Base-by-base conservation (phyloP, 1,140 invertebrate species). In the Philotrypesis tridentata region DNA sequence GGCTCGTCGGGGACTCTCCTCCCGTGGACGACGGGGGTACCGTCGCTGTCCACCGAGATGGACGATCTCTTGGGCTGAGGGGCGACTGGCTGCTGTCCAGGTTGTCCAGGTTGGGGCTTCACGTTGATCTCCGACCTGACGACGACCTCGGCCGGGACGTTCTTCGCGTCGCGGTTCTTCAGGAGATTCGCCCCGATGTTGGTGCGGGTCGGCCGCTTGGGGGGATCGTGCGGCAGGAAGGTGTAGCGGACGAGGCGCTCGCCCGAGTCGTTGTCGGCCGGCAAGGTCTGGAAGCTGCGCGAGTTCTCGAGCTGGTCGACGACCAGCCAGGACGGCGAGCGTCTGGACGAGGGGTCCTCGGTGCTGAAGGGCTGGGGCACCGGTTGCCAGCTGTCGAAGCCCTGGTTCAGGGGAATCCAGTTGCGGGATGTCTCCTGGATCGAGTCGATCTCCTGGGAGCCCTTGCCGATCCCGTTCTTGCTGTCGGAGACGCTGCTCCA, bases 1-100 rank as follows among this genome's bases (percentile, higher is more conserved):
- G 96, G 95, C 77, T 96, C 95, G 85, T 97, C 96, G 0, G 96
- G 96, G 25, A 97, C 94, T 76, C 96, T 93, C 1, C 96, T 93
- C 0, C 96, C 96, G 76, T 96, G 95, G 40, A 97, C 95, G 37
- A 97, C 93, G 0, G 96, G 95, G 63, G 95, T 95, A 0, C 95
- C 95, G 86, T 96, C 95, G 6, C 91, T 89, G 67, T 95, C 95
- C 0, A 96, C 33, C 0, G 89, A 85, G 82, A 89, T 88, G 0
- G 86, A 83, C 0, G 86, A 85, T 74, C 89, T 87, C 65, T 87
- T 87, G 0, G 86, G 76, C 0, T 65, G 14, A 84, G 67, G 72
- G 90, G 90, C 8, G 90, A n/a, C n/a, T n/a, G 87, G 31, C 89
- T 89, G 83, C 0, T 43, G 7, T 1, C 37, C 31, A 84, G 63